A percentile compares a stretch with the other conserved stretches of the same genome.
These are phyloP conservation scores for Palythoa grandis DNA, from an alignment of 92 coral and sea anemone species.

Conservation along the genomic window DNA sequence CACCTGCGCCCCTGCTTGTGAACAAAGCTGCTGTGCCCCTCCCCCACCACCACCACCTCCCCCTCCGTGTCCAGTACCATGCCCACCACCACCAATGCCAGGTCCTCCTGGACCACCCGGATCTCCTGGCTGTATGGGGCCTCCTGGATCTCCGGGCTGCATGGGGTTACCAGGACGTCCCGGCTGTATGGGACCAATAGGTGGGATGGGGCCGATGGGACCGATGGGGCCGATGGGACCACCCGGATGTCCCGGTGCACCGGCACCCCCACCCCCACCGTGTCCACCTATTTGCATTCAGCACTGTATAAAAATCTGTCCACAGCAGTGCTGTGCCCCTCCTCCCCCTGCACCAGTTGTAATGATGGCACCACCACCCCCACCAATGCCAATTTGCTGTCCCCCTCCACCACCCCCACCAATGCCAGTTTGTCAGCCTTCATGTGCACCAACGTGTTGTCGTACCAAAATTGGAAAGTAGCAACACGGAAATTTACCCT, in stretches of 20 bases:
- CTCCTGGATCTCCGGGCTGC: constrained; percentile 89
- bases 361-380: constrained; percentile 23
- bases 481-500: not conserved
- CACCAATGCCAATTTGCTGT: not conserved
- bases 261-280: constrained; percentile 91
- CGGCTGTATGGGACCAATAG: constrained; percentile 84
- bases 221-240: constrained; percentile 69
- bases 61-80: constrained; percentile 40
- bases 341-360: constrained; percentile 60
- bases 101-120: constrained; percentile 84
- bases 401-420: constrained; percentile 81
- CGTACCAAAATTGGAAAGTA: constrained; percentile 35
- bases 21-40: constrained; percentile 69
- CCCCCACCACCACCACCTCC: constrained; percentile 80
- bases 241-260: constrained; percentile 95
- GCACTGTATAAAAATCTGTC: constrained; percentile 96
- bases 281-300: constrained; percentile 97
- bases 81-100: constrained; percentile 61
- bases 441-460: constrained; percentile 67
- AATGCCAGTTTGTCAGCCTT: constrained; percentile 66
- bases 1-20: constrained; percentile 75
- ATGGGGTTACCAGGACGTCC: constrained; percentile 75
- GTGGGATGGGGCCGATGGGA: constrained; percentile 77
- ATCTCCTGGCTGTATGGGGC: constrained; percentile 93
- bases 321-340: constrained; percentile 68